Evolutionary conservation across 2,888 invertebrate genomes (phyloP), one percentile per base, ranked within the genome.

Genomic region (Cyclophora albipunctata): DNA sequence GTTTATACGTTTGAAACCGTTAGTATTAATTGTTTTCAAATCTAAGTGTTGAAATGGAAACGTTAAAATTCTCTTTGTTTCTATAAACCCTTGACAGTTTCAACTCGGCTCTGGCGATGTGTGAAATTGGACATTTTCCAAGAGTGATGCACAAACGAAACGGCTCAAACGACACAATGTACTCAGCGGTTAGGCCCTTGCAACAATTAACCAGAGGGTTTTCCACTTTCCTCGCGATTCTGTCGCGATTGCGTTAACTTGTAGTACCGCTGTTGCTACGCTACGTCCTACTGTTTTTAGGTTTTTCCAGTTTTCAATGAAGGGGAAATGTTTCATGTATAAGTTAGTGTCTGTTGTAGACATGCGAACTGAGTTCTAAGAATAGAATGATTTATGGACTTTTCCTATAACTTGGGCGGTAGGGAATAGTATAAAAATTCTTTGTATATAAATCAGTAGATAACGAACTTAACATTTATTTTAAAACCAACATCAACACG

Each of bases 81-180:
- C 33, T 20, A 37, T 43, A 47, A 57, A 50, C 60, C 55, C 54
- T 60, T 54, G 57, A 40, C 53, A 59, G 55, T 58, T 35, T 20
- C 43, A 34, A 50, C 53, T 45, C 49, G 52, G 48, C 41, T 45
- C 51, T 48, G 34, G 37, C 52, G 45, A 52, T 53, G 52, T 60
- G 57, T 59, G 51, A 57, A 59, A 53, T 60, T 64, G 64, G 62
- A 58, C 57, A 49, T 60, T 49, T 55, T 59, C 64, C 64, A 64
- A 52, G 42, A 52, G 47, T 48, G 48, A 53, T 54, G 48, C 43
- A 47, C 53, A 57, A 58, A 53, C 54, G 55, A 57, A 62, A 55
- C 52, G 53, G 54, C 58, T 54, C 53, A 57, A 57, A 45, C 50
- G 49, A 50, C 56, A 48, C 45, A 53, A 47, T 34, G 45, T 52